Evolutionary conservation across 2,888 invertebrate species (phyloP).

Genomic region (Pachliopta kotzebuea): DNA sequence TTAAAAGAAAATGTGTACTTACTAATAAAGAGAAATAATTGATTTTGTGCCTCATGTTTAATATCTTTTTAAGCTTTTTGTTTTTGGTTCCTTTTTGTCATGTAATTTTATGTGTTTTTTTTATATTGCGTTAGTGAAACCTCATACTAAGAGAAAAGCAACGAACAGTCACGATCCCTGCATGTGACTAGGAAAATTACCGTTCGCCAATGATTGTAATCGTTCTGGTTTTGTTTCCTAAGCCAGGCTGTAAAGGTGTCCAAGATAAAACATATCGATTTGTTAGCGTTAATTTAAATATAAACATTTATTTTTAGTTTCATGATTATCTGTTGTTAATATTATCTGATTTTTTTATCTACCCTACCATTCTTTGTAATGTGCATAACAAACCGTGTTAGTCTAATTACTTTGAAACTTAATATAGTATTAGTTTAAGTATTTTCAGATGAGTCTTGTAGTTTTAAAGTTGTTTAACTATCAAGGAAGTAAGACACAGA

Average conservation of each 20-base stretch:
- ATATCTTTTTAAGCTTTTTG: no score
- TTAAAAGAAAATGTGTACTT: no score
- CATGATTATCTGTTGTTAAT: neutral
- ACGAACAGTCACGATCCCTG: conserved; percentile 12
- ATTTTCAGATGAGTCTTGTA: conserved; percentile 2
- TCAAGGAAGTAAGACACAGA: conserved; percentile 11
- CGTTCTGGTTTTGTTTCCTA: conserved; percentile 17
- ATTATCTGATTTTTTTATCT: conserved; percentile 9
- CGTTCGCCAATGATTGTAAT: neutral
- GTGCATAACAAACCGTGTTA: conserved; percentile 13
- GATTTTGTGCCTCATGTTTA: no score
- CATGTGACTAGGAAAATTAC: conserved; percentile 20
- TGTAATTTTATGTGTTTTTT: neutral
- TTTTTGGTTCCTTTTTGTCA: no score
- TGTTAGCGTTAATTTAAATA: conserved; percentile 4
- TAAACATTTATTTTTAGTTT: conserved; percentile 21
- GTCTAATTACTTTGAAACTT: conserved; percentile 1
- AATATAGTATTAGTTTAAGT: conserved; percentile 15
- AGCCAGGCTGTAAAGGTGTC: conserved; percentile 1
- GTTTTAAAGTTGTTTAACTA: conserved; percentile 9
- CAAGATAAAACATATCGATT: conserved; percentile 19
- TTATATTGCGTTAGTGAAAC: conserved; percentile 10
- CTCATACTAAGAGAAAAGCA: conserved; percentile 13
- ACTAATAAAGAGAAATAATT: no score
- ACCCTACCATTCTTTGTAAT: neutral